Evolutionary conservation across 2,113 vertebrate species (phyloP).

Genomic region (Regulus satrapa): DNA sequence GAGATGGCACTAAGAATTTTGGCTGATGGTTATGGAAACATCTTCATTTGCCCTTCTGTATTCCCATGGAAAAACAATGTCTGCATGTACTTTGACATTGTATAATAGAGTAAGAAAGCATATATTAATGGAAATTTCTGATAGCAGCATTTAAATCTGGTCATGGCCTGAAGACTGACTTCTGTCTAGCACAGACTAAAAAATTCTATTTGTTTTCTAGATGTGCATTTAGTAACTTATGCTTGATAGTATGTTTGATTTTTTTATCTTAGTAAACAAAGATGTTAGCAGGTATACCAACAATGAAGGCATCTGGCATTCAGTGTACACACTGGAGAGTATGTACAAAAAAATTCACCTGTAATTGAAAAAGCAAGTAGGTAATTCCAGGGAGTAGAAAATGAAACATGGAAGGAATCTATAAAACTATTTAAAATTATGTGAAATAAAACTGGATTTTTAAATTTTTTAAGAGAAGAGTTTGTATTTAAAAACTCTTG

Average conservation of each 20-base stretch:
- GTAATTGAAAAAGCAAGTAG: background rate
- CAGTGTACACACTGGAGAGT: background rate
- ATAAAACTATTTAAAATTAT: background rate
- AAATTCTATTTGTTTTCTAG: background rate
- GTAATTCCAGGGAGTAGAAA: background rate
- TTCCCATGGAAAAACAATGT: background rate
- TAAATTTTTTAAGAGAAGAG: background rate
- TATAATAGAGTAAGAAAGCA: background rate
- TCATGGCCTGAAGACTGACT: background rate
- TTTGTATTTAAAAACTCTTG: background rate
- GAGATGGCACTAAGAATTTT: background rate
- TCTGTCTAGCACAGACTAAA: background rate
- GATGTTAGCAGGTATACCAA: background rate
- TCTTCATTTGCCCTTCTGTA: background rate
- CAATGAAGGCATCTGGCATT: background rate
- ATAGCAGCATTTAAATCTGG: background rate
- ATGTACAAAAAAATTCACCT: background rate
- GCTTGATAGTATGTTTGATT: background rate
- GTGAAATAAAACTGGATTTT: background rate
- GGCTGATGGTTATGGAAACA: background rate
- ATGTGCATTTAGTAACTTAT: background rate
- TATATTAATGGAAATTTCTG: background rate
- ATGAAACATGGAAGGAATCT: background rate
- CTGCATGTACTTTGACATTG: background rate
- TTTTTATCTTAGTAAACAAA: background rate